phyloP scores from a whole-genome alignment of 2,113 vertebrate genomes.

The Acinonyx jubatus region DNA sequence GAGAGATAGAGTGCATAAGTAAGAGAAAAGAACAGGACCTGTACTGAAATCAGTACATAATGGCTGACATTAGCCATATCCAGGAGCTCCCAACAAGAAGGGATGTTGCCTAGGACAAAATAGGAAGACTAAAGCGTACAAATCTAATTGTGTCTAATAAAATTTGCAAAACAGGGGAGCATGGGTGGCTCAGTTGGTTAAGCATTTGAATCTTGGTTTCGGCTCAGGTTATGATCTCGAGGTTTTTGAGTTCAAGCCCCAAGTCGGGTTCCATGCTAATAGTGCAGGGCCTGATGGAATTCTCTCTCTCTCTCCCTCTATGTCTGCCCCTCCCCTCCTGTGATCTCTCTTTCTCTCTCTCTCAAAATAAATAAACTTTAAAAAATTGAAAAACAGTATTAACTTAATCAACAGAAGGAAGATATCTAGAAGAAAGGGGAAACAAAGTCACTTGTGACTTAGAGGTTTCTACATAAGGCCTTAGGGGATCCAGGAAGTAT shows the following conservation, averaged over 20 bases:
- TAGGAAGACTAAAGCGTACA: neutral
- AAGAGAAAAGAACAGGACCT: neutral
- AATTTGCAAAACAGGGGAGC: neutral
- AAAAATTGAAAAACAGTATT: neutral
- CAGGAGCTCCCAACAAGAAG: neutral
- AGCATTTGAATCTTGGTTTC: too few species aligned
- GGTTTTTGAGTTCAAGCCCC: too few species aligned
- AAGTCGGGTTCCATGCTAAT: too few species aligned
- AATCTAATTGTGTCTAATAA: neutral
- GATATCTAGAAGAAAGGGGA: neutral
- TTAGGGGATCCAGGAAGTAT: neutral
- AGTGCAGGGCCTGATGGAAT: too few species aligned
- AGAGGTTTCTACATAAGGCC: neutral
- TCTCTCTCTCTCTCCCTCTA: too few species aligned
- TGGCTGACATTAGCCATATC: neutral
- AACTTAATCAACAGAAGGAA: neutral
- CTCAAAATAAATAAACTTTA: too few species aligned
- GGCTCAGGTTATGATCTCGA: too few species aligned
- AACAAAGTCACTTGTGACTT: neutral
- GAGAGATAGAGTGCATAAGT: neutral
- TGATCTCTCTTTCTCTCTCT: too few species aligned
- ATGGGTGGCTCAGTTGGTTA: too few species aligned
- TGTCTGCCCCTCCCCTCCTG: too few species aligned
- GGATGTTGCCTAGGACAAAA: neutral
- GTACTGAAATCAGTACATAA: slow-evolving; percentile 21